Base-by-base conservation (phyloP, 2,113 vertebrate species). In the Onychostruthus taczanowskii region DNA sequence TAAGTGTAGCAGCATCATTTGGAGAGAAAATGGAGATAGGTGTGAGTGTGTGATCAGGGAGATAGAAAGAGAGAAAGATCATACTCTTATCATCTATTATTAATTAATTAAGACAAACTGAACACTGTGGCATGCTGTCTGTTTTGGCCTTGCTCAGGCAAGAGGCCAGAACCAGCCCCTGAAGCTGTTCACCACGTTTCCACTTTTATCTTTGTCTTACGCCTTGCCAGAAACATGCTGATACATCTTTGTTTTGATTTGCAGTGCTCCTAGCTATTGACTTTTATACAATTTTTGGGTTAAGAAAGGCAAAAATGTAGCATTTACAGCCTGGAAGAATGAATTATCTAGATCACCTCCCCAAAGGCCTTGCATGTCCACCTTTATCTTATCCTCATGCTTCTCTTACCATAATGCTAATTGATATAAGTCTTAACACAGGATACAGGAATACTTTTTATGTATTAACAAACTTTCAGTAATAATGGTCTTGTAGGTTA, bases 101-200 rank as follows among this genome's bases (percentile, higher is more conserved):
- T 61, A 70, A 46, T 63, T 94, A 80, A 81, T 91, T 79, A 63
- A 46, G 19, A 62, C 28, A 80, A 66, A 24, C 9, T 70, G 62
- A 76, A 11, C 30, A 13, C n/a, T 49, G 21, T 26, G 17, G 5
- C 12, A n/a, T 35, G 18, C 12, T 84, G 12, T 9, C 23, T 56
- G 7, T 41, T 81, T 61, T 53, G 44, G 44, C 14, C 46, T 1
- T 9, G 7, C 44, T 64, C 49, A 73, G 27, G 26, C 0, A 0
- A 50, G 11, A 10, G 39, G 14, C 30, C 23, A 55, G 33, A 82
- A 62, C 10, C n/a, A 72, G 7, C 8, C 14, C 47, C 19, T 62
- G 46, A 70, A 66, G 46, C 43, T 78, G 33, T 35, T 62, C 18
- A 46, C 16, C 27, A 33, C 9, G 64, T 82, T 85, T 35, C 8